Evolutionary conservation across 2,797 vertebrate genomes (phyloP).

Genomic region (Emydoidea blandingii): DNA sequence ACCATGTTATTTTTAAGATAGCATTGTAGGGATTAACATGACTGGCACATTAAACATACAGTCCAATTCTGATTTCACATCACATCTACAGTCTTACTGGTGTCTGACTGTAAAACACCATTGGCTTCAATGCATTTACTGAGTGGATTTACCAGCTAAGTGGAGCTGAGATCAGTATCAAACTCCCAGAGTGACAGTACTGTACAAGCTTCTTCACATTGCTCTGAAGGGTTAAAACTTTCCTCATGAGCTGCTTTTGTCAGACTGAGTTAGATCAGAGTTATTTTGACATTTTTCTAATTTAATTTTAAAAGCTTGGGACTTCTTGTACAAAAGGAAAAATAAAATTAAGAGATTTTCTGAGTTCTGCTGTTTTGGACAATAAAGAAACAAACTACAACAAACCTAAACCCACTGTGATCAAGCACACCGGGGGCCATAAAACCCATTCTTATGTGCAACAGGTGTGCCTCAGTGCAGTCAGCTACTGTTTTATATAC

Average conservation of each 20-base stretch:
- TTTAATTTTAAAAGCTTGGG: neutral
- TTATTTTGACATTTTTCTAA: neutral
- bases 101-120: neutral
- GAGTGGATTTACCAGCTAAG: neutral
- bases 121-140: fast-evolving
- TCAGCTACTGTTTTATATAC: neutral
- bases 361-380: neutral
- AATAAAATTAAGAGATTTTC: neutral
- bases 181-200: neutral
- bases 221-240: neutral
- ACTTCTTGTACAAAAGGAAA: fast-evolving
- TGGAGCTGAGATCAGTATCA: neutral
- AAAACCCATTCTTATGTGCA: neutral
- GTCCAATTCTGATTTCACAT: neutral
- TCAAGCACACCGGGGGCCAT: fast-evolving
- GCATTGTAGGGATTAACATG: neutral
- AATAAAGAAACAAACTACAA: neutral
- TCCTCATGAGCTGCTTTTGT: neutral
- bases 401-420: neutral
- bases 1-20: neutral
- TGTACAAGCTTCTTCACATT: neutral
- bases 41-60: neutral
- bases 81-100: neutral
- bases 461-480: neutral
- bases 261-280: neutral